Percentiles rank a stretch among this genome's conserved stretches.
These are phyloP conservation scores for Chloroclysta siterata DNA, from an alignment of 2,888 invertebrate genomes.

Conservation along the genomic window DNA sequence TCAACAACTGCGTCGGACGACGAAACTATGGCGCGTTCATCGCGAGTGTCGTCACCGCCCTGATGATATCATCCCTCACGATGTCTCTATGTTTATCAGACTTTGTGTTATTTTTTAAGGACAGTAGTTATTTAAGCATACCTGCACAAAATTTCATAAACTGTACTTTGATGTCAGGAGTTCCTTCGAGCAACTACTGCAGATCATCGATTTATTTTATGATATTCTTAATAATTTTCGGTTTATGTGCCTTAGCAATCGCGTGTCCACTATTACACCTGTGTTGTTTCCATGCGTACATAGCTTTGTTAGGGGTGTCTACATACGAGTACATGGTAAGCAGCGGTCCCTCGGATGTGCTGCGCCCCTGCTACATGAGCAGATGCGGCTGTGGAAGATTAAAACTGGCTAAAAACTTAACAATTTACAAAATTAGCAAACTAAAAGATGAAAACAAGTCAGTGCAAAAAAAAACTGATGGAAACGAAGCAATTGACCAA, in stretches of 20 bases:
- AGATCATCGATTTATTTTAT: constrained; percentile 67
- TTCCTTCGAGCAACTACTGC: constrained; percentile 55
- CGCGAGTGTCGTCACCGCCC: constrained; percentile 91
- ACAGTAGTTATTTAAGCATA: constrained; percentile 85
- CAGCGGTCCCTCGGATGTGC: constrained; percentile 54
- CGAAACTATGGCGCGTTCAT: constrained; percentile 95
- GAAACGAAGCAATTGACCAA: constrained; percentile 38
- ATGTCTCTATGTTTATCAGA: constrained; percentile 89
- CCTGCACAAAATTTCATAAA: constrained; percentile 78
- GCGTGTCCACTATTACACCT: constrained; percentile 92
- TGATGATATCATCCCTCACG: constrained; percentile 89
- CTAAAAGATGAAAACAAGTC: constrained; percentile 36
- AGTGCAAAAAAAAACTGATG: constrained; percentile 32
- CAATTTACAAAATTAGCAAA: constrained; percentile 44
- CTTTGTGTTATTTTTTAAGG: constrained; percentile 86
- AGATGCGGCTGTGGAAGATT: constrained; percentile 52
- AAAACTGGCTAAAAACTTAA: constrained; percentile 42
- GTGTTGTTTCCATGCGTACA: constrained; percentile 95
- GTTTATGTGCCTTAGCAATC: constrained; percentile 89
- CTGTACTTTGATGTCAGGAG: constrained; percentile 55
- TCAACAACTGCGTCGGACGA: constrained; percentile 98
- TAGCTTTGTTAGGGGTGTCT: constrained; percentile 92
- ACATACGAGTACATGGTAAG: constrained; percentile 94
- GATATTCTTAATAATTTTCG: constrained; percentile 82
- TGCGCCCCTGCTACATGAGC: constrained; percentile 46